phyloP scores from a whole-genome alignment of 2,113 vertebrate genomes.

The Scartelaos histophorus region DNA sequence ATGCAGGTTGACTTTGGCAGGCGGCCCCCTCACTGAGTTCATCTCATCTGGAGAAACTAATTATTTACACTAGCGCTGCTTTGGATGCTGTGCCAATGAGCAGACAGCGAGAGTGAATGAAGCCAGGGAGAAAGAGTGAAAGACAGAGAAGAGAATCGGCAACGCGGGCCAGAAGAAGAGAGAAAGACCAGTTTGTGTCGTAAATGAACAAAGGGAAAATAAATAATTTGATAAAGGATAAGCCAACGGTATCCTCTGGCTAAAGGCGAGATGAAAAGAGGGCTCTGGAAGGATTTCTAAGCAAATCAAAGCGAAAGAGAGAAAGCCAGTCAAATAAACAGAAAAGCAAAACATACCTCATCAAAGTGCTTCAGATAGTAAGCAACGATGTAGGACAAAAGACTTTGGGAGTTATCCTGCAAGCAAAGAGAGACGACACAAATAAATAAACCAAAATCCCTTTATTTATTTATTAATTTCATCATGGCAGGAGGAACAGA shows the following conservation, averaged over 20 bases:
- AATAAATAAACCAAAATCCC: conserved; percentile 67
- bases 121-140: conserved; percentile 65
- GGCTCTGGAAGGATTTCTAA: conserved; percentile 63
- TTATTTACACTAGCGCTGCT: conserved; percentile 75
- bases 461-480: conserved; percentile 69
- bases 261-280: conserved; percentile 72
- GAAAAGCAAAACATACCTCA: conserved; percentile 84
- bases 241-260: conserved; percentile 72
- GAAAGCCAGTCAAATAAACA: conserved; percentile 77
- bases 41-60: conserved; percentile 78
- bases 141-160: conserved; percentile 51
- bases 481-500: conserved; percentile 55
- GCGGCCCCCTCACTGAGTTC: conserved; percentile 62
- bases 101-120: conserved; percentile 70
- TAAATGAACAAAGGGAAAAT: conserved; percentile 72
- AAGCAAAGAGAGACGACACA: conserved; percentile 57
- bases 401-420: conserved; percentile 94
- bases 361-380: conserved; percentile 97
- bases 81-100: conserved; percentile 71
- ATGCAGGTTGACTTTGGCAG: conserved; percentile 74
- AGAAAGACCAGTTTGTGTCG: conserved; percentile 64
- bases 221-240: conserved; percentile 77
- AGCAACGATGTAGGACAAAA: conserved; percentile 93
- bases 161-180: conserved; percentile 45
- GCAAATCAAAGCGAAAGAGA: conserved; percentile 61